Evolutionary conservation across 2,797 vertebrate genomes (phyloP), one percentile per base, ranked within the genome.

Genomic region (Onychomys torridus): DNA sequence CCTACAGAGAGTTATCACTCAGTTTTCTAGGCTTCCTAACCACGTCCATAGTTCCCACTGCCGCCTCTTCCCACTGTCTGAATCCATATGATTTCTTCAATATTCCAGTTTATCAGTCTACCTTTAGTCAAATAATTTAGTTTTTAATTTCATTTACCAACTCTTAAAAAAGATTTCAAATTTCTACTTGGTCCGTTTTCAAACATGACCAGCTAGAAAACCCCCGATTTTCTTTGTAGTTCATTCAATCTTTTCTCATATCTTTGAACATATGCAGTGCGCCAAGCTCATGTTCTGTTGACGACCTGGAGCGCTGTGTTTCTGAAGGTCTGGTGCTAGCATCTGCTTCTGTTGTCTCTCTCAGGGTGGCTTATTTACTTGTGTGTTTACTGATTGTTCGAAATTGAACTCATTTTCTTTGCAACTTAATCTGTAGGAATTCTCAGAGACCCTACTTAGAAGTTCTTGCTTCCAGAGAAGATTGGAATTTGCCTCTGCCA

Each of bases 351-450:
- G n/a, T 32, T n/a, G n/a, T 94, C 67, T 92, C 34, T 83, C 67
- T 89, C 55, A 63, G 29, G 23, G 69, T 92, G 69, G 69, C 27
- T 93, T 87, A 91, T 95, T 97, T 92, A 79, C 69, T 87, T 89
- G 52, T 96, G 73, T 65, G 6, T 95, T 91, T 90, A 65, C n/a
- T 87, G 75, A 95, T 95, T 83, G 25, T 43, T 21, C 32, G 3
- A 37, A 86, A 86, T 67, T 78, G 1, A 92, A 40, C n/a, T 87
- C n/a, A 73, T 95, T 94, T 97, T 91, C 32, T 55, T 90, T 88
- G 12, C 81, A 95, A 95, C 25, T 94, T 86, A 77, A 76, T 77
- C 49, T 90, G 69, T 55, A 83, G 65, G 83, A 85, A 95, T 83
- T 81, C 65, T 86, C 79, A 75, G 37, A 95, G 49, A 46, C 13